Evolutionary conservation across 30 jellyfish, hydroid and myxozoan species (phyloP).

Genomic region (Aurelia sp.): DNA sequence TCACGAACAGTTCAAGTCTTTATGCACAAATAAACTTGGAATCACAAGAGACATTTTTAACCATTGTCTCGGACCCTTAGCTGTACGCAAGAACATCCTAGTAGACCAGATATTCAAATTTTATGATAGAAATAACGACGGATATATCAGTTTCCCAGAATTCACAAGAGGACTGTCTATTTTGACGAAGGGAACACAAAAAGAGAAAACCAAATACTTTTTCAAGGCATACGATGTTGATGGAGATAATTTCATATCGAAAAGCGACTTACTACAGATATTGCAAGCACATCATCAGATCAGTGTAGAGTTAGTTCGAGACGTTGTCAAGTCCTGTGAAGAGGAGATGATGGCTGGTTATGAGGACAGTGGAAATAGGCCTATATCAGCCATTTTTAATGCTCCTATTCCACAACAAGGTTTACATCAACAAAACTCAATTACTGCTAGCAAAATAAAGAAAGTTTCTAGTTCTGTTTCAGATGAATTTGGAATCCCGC

Average conservation of each 20-base stretch:
- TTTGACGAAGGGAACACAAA: constrained; percentile 84
- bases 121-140: constrained; percentile 89
- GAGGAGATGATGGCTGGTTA: constrained; percentile 96
- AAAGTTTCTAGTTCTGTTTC: not conserved
- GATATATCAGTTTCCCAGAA: constrained; percentile 84
- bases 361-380: constrained; percentile 92
- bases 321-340: constrained; percentile 96
- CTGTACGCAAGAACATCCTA: constrained; percentile 82
- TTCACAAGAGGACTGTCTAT: constrained; percentile 87
- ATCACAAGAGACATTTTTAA: constrained; percentile 80
- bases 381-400: constrained; percentile 94
- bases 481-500: constrained; percentile 5
- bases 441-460: constrained; percentile 1
- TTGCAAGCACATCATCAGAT: constrained; percentile 93
- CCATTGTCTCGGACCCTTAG: constrained; percentile 94
- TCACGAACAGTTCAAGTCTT: constrained; percentile 80
- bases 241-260: constrained; percentile 82
- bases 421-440: constrained; percentile 9
- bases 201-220: constrained; percentile 82
- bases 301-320: constrained; percentile 92
- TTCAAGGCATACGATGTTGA: constrained; percentile 95
- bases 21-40: constrained; percentile 81
- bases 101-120: constrained; percentile 85
- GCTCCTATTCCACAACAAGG: constrained; percentile 95
- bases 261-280: constrained; percentile 78